Evolutionary conservation across 2,797 vertebrate species (phyloP), one percentile per base, ranked within the genome.

Genomic region (Cottoperca gobio): DNA sequence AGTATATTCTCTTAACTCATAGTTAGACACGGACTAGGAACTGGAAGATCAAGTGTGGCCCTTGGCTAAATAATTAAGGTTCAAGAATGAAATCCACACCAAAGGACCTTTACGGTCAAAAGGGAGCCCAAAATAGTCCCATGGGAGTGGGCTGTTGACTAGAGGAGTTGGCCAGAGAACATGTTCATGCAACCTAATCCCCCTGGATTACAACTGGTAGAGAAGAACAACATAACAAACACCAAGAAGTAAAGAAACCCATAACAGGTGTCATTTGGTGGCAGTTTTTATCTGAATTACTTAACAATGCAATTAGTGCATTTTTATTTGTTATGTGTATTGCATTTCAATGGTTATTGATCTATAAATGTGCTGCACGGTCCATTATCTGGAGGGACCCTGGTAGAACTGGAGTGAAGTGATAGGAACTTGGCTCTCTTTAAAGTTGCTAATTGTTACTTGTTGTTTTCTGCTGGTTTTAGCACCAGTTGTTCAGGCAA

Each of bases 1-100:
- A 49, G 33, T 50, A 16, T 53, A 58, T 76, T 72, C 33, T 37
- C 21, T 40, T 50, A 45, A 19, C 62, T 76, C 14, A 8, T 45
- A 74, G 49, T 62, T 62, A 58, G 58, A 50, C 63, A 55, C 72
- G 39, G 68, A 76, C 80, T 61, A 73, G 73, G 60, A 89, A 72
- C 75, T 76, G 69, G 77, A 88, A 82, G 83, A 86, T 88, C 76
- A 86, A 83, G 86, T 91, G 86, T 82, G 86, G 74, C 71, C 73
- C 26, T 54, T 23, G 10, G 54, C 62, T 93, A 86, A 94, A 94
- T 94, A 89, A 93, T 94, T 93, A 81, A 94, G 81, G 58, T 42
- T 72, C 72, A 53, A n/a, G 82, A 82, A 79, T 69, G 88, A 87
- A 94, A 94, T 91, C 77, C 70, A 94, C 81, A 93, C 93, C 87